Conservation (phyloP, 1,140 invertebrate species). For the Calliphora vicina region DNA sequence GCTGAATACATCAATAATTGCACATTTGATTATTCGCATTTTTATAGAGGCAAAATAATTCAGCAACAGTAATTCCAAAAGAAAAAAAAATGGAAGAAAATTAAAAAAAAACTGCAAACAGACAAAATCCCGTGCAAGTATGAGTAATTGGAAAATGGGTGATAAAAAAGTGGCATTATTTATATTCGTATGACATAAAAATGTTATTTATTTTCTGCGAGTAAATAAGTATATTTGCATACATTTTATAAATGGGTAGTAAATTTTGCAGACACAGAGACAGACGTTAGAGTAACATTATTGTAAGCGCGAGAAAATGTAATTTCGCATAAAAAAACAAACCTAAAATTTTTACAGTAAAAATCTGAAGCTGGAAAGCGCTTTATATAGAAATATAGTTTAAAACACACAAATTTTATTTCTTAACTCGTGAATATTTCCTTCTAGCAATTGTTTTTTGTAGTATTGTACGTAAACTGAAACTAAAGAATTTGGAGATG, state of each 20-base stretch:
- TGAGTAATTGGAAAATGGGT: conserved; percentile 27
- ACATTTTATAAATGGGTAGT: neutral
- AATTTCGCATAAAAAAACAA: too few species aligned
- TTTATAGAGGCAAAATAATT: conserved; percentile 2
- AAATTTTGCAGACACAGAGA: neutral
- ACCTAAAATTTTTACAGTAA: too few species aligned
- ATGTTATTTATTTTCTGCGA: neutral
- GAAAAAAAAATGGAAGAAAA: neutral
- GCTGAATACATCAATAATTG: neutral
- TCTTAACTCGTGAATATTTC: too few species aligned
- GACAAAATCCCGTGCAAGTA: neutral
- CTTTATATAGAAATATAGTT: too few species aligned
- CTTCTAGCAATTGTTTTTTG: too few species aligned
- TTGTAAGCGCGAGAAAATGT: too few species aligned
- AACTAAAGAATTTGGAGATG: too few species aligned
- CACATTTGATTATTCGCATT: neutral
- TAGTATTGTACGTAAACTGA: too few species aligned
- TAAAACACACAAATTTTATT: too few species aligned
- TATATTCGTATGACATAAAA: neutral
- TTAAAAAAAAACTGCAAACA: neutral
- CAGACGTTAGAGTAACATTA: neutral
- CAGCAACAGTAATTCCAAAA: too few species aligned
- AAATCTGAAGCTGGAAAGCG: too few species aligned
- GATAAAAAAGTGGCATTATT: conserved; percentile 26
- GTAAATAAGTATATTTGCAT: too few species aligned